Evolutionary conservation across 53 echinoderm and acorn worm species (phyloP), one percentile per base, ranked within the genome.

Genomic region (Patiria pectinifera): DNA sequence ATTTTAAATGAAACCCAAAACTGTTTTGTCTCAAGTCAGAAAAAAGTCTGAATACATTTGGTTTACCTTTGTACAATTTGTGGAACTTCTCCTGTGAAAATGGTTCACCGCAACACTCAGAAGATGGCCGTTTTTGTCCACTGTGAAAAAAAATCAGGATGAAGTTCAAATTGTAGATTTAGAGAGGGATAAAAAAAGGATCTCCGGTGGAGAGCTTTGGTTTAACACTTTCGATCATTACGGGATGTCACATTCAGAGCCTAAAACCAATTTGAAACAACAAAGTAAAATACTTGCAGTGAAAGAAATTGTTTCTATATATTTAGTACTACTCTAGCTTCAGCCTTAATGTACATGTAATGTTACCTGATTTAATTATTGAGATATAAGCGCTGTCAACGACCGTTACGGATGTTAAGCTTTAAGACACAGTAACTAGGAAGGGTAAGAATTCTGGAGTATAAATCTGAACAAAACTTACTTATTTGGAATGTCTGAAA

Each of bases 401-500:
- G 35, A 35, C 35, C 35, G 35, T 35, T 35, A 35, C 35, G 35
- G 35, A 35, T 35, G 35, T 35, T 35, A 35, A 1, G 35, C 35
- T 35, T 35, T 35, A 35, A 35, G 35, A 35, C 35, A 35, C 35
- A 35, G 35, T 35, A 35, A 35, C 35, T 35, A 1, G 69, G 69
- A 4, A 6, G 6, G 4, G 15, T 8, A 6, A 69, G 69, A 69
- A 69, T 69, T 4, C 21, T 4, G 10, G 10, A 14, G 21, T 26
- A 23, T 15, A 53, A 53, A 6, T 53, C 8, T 35, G 13, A 21
- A 11, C 5, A 16, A 47, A 74, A 92, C 97, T 97, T 89, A 97
- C 97, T 97, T 97, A 89, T 96, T 95, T 13, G 95, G 97, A 47
- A 97, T 86, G 79, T 94, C 94, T 25, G 96, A 96, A 69, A 97